Percentiles rank a stretch among this genome's conserved stretches.
phyloP scores from a whole-genome alignment of 2,888 invertebrate genomes.

The Ephialtes manifestator region DNA sequence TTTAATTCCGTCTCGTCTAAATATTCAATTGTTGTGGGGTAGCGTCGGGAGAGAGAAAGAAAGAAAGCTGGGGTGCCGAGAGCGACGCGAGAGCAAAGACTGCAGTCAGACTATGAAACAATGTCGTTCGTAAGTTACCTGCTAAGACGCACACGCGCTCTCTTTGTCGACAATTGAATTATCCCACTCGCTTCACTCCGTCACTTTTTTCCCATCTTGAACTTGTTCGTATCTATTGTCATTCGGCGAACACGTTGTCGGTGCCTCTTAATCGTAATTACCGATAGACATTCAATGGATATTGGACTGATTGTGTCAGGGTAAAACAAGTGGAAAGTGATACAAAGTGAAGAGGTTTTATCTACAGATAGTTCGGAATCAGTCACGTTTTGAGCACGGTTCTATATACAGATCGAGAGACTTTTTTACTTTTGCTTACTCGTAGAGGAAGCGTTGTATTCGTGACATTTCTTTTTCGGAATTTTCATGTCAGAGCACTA shows the following conservation, averaged over 20 bases:
- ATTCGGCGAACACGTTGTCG: neutral
- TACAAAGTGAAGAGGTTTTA: too few species aligned
- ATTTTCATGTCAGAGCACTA: too few species aligned
- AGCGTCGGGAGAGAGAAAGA: neutral
- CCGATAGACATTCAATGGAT: too few species aligned
- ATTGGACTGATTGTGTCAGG: too few species aligned
- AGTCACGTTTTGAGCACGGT: too few species aligned
- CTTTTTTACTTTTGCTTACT: too few species aligned
- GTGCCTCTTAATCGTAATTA: neutral
- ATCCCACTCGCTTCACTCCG: conserved; percentile 20
- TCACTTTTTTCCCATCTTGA: neutral
- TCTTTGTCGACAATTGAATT: conserved; percentile 59
- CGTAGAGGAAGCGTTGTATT: too few species aligned
- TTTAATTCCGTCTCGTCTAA: conserved; percentile 55
- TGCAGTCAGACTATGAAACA: conserved; percentile 8
- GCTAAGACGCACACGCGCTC: conserved; percentile 15
- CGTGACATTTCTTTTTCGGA: too few species aligned
- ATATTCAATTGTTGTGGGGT: conserved; percentile 66
- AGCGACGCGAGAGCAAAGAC: conserved; percentile 28
- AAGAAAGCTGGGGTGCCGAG: neutral
- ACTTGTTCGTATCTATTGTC: conserved; percentile 6
- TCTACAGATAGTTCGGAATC: too few species aligned
- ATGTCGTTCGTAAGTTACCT: conserved; percentile 14
- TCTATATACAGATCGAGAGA: too few species aligned
- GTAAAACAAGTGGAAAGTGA: too few species aligned